Evolutionary conservation across 2,888 invertebrate species (phyloP).

Genomic region (Cheilosia vernalis): DNA sequence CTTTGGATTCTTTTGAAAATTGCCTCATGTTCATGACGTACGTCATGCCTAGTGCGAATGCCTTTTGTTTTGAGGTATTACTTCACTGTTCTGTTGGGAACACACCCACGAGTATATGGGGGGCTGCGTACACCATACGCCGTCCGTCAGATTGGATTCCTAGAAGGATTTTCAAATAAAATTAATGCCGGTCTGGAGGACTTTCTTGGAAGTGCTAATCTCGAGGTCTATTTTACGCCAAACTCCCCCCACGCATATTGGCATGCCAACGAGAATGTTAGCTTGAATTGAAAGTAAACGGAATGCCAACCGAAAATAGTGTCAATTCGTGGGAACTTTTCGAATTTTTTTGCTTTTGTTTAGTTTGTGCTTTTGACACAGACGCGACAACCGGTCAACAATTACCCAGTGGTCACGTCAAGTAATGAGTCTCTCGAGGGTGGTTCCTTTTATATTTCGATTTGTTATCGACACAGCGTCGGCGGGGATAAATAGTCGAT

Average conservation of each 20-base stretch:
- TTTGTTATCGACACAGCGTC: background rate
- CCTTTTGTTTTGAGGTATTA: conserved; percentile 42
- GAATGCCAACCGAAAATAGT: conserved; percentile 1
- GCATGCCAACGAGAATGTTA: conserved; percentile 25
- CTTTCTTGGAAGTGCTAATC: conserved; percentile 3
- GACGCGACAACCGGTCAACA: background rate
- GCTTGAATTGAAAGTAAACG: conserved; percentile 4
- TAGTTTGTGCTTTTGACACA: background rate
- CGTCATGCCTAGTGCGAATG: conserved; percentile 22
- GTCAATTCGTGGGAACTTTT: conserved; percentile 30
- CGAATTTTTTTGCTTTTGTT: conserved; percentile 14
- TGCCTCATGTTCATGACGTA: conserved; percentile 53
- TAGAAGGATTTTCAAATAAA: conserved; percentile 19
- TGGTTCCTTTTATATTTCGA: background rate
- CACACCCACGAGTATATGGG: conserved; percentile 28
- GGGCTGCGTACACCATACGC: background rate
- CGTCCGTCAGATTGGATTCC: conserved; percentile 20
- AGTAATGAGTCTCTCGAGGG: conserved; percentile 29
- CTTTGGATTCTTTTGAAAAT: conserved; percentile 59
- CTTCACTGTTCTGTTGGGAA: conserved; percentile 17
- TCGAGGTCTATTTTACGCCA: conserved; percentile 10
- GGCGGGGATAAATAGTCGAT: too few relatives aligned
- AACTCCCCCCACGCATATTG: background rate
- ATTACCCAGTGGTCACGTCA: conserved; percentile 8
- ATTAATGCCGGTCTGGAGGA: background rate